A percentile compares a stretch with the other conserved stretches of the same genome.
Evolutionary conservation across 1,140 invertebrate genomes (phyloP).

Genomic region (Atta texana): DNA sequence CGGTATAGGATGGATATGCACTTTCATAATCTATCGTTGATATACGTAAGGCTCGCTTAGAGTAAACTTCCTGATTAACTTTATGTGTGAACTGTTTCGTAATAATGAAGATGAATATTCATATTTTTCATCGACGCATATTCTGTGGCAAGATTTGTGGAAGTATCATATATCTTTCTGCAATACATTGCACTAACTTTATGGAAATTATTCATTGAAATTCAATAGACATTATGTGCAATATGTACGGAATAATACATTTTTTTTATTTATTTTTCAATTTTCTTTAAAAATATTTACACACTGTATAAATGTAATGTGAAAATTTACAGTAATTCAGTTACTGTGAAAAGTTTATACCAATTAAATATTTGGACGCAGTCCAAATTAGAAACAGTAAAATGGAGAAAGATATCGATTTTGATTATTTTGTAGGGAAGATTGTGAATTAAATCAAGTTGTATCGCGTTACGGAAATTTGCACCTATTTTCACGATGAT

Average conservation of each 20-base stretch:
- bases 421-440: neutral
- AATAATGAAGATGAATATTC: constrained; percentile 62
- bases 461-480: constrained; percentile 25
- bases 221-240: neutral
- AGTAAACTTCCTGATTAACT: constrained; percentile 55
- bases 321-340: neutral
- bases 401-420: neutral
- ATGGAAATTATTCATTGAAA: neutral
- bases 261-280: neutral
- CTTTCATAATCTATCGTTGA: constrained; percentile 61
- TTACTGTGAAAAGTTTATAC: neutral
- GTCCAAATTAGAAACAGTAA: neutral
- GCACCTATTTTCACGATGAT: constrained; percentile 20
- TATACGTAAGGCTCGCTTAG: constrained; percentile 45
- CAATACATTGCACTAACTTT: neutral
- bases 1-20: constrained; percentile 43
- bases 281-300: neutral
- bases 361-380: neutral
- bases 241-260: neutral
- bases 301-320: neutral
- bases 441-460: constrained; percentile 10
- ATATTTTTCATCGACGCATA: constrained; percentile 46
- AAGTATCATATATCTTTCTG: neutral
- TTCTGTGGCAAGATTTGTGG: neutral
- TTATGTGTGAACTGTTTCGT: constrained; percentile 51